Percentiles rank a stretch among this genome's conserved stretches.
Evolutionary conservation across 2,113 vertebrate species (phyloP).

Genomic region (Cynocephalus volans): DNA sequence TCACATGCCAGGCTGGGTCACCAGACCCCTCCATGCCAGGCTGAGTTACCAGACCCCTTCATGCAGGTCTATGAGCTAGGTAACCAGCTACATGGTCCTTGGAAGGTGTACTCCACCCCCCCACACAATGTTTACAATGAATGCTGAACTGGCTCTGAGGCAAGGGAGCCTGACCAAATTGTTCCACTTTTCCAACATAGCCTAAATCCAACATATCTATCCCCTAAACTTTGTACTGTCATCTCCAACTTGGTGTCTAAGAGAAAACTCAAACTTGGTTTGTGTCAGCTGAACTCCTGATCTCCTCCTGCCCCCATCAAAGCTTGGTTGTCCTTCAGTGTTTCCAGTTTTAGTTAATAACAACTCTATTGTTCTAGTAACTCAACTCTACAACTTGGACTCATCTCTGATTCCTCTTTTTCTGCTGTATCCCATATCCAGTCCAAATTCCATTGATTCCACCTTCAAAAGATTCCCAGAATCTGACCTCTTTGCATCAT

Average conservation of each 20-base stretch:
- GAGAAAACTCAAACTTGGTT: background rate
- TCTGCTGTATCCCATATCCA: background rate
- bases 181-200: too few species aligned
- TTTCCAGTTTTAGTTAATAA: background rate
- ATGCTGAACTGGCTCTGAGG: too few species aligned
- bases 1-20: too few species aligned
- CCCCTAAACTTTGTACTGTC: background rate
- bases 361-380: background rate
- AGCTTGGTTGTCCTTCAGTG: background rate
- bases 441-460: background rate
- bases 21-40: too few species aligned
- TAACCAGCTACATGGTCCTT: too few species aligned
- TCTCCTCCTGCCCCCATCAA: background rate
- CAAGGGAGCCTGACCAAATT: too few species aligned
- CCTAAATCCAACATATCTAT: too few species aligned
- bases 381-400: background rate
- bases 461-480: background rate
- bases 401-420: background rate
- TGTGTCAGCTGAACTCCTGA: background rate
- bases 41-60: too few species aligned
- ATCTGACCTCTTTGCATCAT: background rate
- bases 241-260: background rate
- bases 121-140: too few species aligned
- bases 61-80: too few species aligned
- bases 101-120: too few species aligned